These are phyloP conservation scores for Aplodontia rufa DNA, from an alignment of 2,113 vertebrate genomes.

Conservation along the genomic window DNA sequence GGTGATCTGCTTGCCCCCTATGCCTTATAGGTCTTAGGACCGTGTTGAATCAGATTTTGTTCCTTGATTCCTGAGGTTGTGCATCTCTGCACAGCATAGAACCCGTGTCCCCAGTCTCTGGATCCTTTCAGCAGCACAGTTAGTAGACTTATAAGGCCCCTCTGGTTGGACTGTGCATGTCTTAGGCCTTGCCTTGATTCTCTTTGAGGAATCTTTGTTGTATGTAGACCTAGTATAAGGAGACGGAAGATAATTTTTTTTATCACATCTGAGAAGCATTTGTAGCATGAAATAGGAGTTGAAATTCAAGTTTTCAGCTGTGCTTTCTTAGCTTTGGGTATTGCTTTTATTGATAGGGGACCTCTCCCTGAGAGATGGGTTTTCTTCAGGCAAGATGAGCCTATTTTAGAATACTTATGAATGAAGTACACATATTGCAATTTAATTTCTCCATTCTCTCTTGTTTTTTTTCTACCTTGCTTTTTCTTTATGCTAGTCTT, in stretches of 20 bases:
- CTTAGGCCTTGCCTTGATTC: neutral
- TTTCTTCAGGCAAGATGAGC: neutral
- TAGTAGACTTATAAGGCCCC: neutral
- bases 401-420: constrained; percentile 50
- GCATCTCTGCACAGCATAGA: neutral
- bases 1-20: neutral
- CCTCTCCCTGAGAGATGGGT: neutral
- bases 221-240: neutral
- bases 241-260: neutral
- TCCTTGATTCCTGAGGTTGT: neutral
- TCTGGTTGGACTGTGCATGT: neutral
- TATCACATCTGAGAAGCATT: constrained; percentile 29
- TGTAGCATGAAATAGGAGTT: neutral
- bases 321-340: neutral
- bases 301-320: neutral
- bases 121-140: neutral
- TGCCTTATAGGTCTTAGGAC: neutral
- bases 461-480: too few relatives aligned
- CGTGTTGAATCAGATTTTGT: neutral
- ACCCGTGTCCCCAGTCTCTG: neutral
- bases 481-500: constrained; percentile 58
- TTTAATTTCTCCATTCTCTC: constrained; percentile 14
- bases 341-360: neutral
- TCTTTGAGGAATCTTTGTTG: neutral
- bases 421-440: constrained; percentile 35